These are phyloP conservation scores for Sminthurinus aureus DNA, from an alignment of 2,888 invertebrate genomes.

Conservation along the genomic window DNA sequence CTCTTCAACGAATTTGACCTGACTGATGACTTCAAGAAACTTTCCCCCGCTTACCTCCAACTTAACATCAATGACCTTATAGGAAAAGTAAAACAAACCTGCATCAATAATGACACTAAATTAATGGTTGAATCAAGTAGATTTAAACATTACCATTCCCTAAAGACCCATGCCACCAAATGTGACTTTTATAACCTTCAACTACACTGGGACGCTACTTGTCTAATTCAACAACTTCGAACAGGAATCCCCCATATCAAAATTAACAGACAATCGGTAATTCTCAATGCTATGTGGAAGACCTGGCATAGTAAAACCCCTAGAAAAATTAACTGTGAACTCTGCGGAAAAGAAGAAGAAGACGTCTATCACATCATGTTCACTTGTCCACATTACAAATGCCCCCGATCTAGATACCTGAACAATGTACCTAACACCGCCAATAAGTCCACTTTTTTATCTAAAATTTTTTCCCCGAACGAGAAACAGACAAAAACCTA, in stretches of 20 bases:
- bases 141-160: not conserved
- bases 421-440: too few relatives aligned
- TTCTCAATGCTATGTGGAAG: not conserved
- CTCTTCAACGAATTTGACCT: too few relatives aligned
- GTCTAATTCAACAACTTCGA: not conserved
- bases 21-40: too few relatives aligned
- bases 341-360: not conserved
- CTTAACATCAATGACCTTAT: not conserved
- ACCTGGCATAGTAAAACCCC: not conserved
- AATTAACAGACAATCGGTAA: not conserved
- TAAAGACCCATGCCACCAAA: not conserved
- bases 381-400: not conserved
- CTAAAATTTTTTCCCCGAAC: too few relatives aligned
- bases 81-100: not conserved
- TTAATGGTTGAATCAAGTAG: too few relatives aligned
- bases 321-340: not conserved
- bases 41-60: not conserved
- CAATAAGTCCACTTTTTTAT: too few relatives aligned
- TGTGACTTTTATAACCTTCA: not conserved
- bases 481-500: too few relatives aligned
- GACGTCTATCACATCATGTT: not conserved
- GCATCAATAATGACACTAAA: not conserved
- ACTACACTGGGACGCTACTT: not conserved
- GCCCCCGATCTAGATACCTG: not conserved
- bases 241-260: slow-evolving; percentile 3